phyloP scores from a whole-genome alignment of 1,140 invertebrate genomes.

The Halotydeus destructor region DNA sequence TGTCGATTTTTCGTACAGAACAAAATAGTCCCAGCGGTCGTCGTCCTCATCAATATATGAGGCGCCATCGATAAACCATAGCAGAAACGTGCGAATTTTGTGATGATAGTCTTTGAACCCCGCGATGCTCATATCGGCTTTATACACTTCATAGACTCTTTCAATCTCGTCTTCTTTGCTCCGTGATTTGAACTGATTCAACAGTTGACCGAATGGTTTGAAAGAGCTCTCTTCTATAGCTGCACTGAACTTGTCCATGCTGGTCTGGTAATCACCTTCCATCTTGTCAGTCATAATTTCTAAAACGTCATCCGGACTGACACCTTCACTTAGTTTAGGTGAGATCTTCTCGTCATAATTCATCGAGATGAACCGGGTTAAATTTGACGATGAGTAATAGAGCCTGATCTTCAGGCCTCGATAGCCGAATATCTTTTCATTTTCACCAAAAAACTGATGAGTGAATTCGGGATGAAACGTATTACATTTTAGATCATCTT shows the following conservation, averaged over 20 bases:
- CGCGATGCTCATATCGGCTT: slow-evolving; percentile 39
- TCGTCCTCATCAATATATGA: slow-evolving; percentile 80
- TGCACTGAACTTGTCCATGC: slow-evolving; percentile 43
- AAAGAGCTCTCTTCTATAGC: slow-evolving; percentile 43
- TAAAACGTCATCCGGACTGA: slow-evolving; percentile 51
- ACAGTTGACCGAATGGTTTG: slow-evolving; percentile 42
- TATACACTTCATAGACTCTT: slow-evolving; percentile 56
- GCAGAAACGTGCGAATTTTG: slow-evolving; percentile 66
- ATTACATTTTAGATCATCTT: slow-evolving; percentile 31
- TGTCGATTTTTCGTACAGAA: slow-evolving; percentile 16
- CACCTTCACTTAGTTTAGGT: slow-evolving; percentile 26
- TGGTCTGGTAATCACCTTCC: slow-evolving; percentile 35
- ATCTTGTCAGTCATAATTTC: slow-evolving; percentile 36
- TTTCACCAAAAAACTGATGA: slow-evolving; percentile 79
- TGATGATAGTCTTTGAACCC: slow-evolving; percentile 58
- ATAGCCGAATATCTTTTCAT: slow-evolving; percentile 83
- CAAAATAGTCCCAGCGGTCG: slow-evolving; percentile 44
- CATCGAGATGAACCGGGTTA: slow-evolving; percentile 47
- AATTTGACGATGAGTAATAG: slow-evolving; percentile 55
- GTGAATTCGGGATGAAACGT: slow-evolving; percentile 67
- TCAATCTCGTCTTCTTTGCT: neutral
- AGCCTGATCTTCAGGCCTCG: slow-evolving; percentile 53
- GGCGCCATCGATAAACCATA: slow-evolving; percentile 83
- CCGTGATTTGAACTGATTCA: slow-evolving; percentile 31
- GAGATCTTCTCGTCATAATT: slow-evolving; percentile 39